phyloP scores from a whole-genome alignment of 2,113 vertebrate species.

The Puma concolor region DNA sequence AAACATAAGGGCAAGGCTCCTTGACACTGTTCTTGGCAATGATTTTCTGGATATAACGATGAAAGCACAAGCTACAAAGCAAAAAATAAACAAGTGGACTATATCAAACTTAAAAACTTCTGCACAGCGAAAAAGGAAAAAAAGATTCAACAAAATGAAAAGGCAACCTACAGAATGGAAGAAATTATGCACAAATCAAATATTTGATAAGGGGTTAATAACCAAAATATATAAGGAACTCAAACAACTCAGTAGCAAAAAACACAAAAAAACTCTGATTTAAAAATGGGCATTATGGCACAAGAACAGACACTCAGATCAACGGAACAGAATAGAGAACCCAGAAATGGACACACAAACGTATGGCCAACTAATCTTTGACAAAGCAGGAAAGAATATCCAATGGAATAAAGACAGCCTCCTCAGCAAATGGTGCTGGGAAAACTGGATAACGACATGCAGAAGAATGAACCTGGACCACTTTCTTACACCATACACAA shows the following conservation, averaged over 20 bases:
- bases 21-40: neutral
- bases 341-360: too few species aligned
- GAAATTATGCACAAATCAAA: neutral
- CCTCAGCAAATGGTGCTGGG: too few species aligned
- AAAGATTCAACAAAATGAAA: neutral
- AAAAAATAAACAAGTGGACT: neutral
- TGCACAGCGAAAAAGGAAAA: neutral
- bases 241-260: neutral
- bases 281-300: neutral
- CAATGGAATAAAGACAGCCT: too few species aligned
- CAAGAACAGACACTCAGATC: too few species aligned
- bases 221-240: conserved; percentile 6
- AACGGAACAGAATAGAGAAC: too few species aligned
- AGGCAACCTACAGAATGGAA: neutral
- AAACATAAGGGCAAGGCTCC: neutral
- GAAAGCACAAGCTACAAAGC: neutral
- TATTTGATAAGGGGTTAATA: neutral
- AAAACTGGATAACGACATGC: too few species aligned
- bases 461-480: too few species aligned
- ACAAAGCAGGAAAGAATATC: too few species aligned
- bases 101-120: neutral
- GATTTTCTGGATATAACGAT: neutral
- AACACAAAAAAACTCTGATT: neutral
- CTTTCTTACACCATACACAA: too few species aligned
- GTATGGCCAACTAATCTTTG: too few species aligned